Evolutionary conservation across 1,140 invertebrate genomes (phyloP), one percentile per base, ranked within the genome.

Genomic region (Acromyrmex echinatior): DNA sequence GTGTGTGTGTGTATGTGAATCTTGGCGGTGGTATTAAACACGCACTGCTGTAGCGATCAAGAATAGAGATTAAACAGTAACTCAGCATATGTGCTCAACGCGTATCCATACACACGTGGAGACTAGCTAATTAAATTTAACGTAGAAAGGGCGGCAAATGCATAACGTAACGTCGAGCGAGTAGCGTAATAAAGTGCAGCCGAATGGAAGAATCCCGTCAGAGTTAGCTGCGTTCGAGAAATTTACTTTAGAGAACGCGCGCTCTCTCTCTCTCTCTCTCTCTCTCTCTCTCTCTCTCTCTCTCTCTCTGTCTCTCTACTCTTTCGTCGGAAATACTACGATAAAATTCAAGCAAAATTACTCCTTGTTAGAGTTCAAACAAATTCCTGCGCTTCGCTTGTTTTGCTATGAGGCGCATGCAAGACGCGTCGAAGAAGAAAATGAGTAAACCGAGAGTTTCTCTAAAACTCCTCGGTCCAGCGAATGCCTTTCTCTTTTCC

Each of bases 41-140:
- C 31, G 16, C 49, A 60, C n/a, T 25, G 60, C 12, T 18, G 16
- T 25, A 49, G 9, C 28, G 87, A 86, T 77, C 66, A 68, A 28
- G 66, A 31, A 6, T 31, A 12, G n/a, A 45, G 68, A 87, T 88
- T 87, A 87, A 87, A 87, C 53, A 25, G 51, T 66, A 68, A 86
- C 21, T 16, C 21, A 14, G 25, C 5, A 35, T 66, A n/a, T 68
- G 14, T 35, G 39, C 14, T 45, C 21, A 73, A 71, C 65, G 31
- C 31, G 14, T 6, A 77, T 56, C 21, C 31, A 21, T 28, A 85
- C 16, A 49, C 45, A 25, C 9, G 39, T 16, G 28, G n/a, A 28
- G 45, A 10, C 31, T 28, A 49, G 39, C 68, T 87, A 89, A 88
- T 88, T 87, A 88, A 88, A 87, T 76, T 86, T 63, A 56, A 87